A percentile compares a stretch with the other conserved stretches of the same genome.
These are phyloP conservation scores for Falco naumanni DNA, from an alignment of 2,797 vertebrate genomes.

Conservation along the genomic window DNA sequence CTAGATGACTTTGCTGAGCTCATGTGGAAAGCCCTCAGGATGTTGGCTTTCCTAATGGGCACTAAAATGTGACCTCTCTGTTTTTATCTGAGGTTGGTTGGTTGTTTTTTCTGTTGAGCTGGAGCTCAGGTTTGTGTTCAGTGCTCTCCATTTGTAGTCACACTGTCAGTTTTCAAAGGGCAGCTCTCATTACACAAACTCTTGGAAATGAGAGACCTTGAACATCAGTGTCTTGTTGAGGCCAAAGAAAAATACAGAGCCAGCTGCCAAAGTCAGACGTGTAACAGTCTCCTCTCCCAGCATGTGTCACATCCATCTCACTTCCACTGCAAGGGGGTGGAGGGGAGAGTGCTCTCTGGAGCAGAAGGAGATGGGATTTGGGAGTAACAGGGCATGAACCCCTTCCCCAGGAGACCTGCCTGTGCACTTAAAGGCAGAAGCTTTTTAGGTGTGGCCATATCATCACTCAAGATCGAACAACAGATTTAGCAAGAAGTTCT, in stretches of 20 bases:
- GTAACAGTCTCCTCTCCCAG: neutral
- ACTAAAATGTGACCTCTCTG: neutral
- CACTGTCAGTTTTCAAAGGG: slow-evolving; percentile 42
- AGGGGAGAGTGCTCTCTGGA: neutral
- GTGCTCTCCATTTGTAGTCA: slow-evolving; percentile 6
- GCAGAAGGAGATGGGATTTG: neutral
- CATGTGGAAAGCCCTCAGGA: neutral
- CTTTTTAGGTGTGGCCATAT: neutral
- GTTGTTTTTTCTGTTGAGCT: slow-evolving; percentile 42
- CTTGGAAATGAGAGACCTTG: slow-evolving; percentile 62
- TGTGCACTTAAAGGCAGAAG: neutral
- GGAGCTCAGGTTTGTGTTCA: slow-evolving; percentile 19
- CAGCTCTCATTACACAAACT: slow-evolving; percentile 47
- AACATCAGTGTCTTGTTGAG: slow-evolving; percentile 26
- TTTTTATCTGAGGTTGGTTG: neutral
- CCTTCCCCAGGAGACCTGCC: neutral
- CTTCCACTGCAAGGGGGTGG: neutral
- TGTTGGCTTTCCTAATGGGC: neutral
- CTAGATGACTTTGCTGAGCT: neutral
- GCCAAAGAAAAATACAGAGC: slow-evolving; percentile 17
- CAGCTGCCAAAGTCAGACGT: neutral
- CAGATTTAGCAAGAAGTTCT: neutral
- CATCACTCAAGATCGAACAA: neutral
- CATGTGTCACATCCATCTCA: neutral
- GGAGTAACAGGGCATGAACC: neutral